A percentile compares a stretch with the other conserved stretches of the same genome.
These are phyloP conservation scores for Diachasmimorpha longicaudata DNA, from an alignment of 1,140 invertebrate genomes.

Conservation along the genomic window DNA sequence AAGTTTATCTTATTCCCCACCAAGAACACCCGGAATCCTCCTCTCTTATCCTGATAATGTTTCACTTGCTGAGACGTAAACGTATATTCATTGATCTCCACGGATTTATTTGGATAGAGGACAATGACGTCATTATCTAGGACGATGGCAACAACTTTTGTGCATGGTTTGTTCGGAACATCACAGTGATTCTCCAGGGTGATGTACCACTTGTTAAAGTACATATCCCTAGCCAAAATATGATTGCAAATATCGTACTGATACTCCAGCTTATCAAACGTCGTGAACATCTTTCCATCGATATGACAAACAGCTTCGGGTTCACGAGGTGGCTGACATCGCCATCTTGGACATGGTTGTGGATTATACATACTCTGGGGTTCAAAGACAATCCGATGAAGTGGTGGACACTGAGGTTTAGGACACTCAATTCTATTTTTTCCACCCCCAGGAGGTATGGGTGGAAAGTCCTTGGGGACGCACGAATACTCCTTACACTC, in stretches of 20 bases:
- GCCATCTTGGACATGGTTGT: slow-evolving; percentile 62
- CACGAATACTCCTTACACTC: slow-evolving; percentile 66
- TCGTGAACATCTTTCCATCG: slow-evolving; percentile 75
- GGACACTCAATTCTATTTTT: slow-evolving; percentile 59
- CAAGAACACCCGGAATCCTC: slow-evolving; percentile 71
- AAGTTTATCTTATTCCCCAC: slow-evolving; percentile 74
- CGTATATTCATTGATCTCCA: slow-evolving; percentile 70
- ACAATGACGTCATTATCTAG: slow-evolving; percentile 66
- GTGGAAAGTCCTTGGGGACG: slow-evolving; percentile 54
- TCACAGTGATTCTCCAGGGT: slow-evolving; percentile 71
- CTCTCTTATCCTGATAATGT: slow-evolving; percentile 69
- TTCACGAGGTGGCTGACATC: slow-evolving; percentile 67
- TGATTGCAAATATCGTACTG: slow-evolving; percentile 84
- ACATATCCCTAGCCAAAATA: slow-evolving; percentile 73
- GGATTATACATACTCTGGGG: slow-evolving; percentile 42
- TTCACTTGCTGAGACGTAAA: slow-evolving; percentile 74
- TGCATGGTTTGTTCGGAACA: slow-evolving; percentile 58
- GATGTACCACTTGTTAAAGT: slow-evolving; percentile 70
- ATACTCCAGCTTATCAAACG: slow-evolving; percentile 78
- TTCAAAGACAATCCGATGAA: slow-evolving; percentile 60
- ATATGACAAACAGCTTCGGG: slow-evolving; percentile 74
- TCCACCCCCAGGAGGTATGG: slow-evolving; percentile 38
- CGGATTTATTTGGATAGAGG: slow-evolving; percentile 70
- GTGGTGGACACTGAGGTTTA: slow-evolving; percentile 65
- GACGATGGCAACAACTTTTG: slow-evolving; percentile 66